A percentile compares a stretch with the other conserved stretches of the same genome.
Evolutionary conservation across 92 coral and sea anemone genomes (phyloP).

Genomic region (Porites divaricata): DNA sequence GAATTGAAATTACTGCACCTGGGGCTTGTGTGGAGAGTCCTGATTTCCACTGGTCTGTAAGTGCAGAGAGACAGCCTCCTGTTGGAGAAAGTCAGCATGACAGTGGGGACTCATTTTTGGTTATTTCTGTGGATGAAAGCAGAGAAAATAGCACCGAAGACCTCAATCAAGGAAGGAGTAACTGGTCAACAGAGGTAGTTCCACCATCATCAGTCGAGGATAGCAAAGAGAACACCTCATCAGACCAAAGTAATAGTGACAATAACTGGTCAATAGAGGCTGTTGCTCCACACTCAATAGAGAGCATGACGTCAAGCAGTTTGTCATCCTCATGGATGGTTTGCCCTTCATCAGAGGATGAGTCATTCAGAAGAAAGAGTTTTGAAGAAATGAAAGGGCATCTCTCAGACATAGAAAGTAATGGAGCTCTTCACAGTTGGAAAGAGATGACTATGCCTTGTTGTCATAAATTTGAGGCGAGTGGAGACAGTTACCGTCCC

Average conservation of each 20-base stretch:
- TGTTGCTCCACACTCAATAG: slow-evolving; percentile 23
- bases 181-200: slow-evolving; percentile 20
- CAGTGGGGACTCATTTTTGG: slow-evolving; percentile 31
- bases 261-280: slow-evolving; percentile 27
- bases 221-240: not conserved
- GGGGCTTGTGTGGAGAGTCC: not conserved
- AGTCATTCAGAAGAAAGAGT: slow-evolving; percentile 65
- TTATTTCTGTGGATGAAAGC: slow-evolving; percentile 36
- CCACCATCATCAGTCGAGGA: slow-evolving; percentile 28
- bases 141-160: not conserved
- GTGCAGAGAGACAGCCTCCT: slow-evolving; percentile 27
- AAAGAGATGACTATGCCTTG: slow-evolving; percentile 72
- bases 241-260: not conserved
- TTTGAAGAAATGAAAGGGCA: slow-evolving; percentile 71
- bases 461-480: slow-evolving; percentile 69
- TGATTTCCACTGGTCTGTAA: slow-evolving; percentile 26
- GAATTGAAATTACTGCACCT: slow-evolving; percentile 22
- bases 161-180: not conserved
- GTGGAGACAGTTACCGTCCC: slow-evolving; percentile 37
- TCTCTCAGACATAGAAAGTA: slow-evolving; percentile 46
- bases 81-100: slow-evolving; percentile 49
- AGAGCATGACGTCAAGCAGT: slow-evolving; percentile 35
- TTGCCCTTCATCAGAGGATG: slow-evolving; percentile 68
- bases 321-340: slow-evolving; percentile 79
- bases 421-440: slow-evolving; percentile 27